Conservation (phyloP, 1,140 invertebrate genomes). For the Andrena cerasifolii region DNA sequence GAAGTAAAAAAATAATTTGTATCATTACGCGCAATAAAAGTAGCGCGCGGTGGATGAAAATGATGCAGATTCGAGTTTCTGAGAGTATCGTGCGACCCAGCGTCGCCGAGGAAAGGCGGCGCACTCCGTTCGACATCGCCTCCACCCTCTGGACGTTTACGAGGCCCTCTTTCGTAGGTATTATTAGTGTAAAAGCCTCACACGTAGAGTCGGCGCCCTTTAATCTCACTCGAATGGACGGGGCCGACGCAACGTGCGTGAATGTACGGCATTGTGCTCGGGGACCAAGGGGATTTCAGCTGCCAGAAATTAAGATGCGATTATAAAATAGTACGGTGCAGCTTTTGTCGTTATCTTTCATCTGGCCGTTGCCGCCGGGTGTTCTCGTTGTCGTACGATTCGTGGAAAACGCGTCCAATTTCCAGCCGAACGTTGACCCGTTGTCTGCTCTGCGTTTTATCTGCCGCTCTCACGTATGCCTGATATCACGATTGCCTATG, state of each 20-base stretch:
- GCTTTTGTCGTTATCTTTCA: slow-evolving; percentile 43
- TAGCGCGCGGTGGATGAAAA: not conserved
- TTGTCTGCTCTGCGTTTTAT: not conserved
- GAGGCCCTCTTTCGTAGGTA: slow-evolving; percentile 60
- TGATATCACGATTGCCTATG: too few relatives aligned
- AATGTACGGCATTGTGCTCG: slow-evolving; percentile 68
- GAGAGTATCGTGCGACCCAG: slow-evolving; percentile 3
- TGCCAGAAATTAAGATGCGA: slow-evolving; percentile 69
- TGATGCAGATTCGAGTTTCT: slow-evolving; percentile 1
- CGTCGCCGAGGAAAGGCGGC: slow-evolving; percentile 50
- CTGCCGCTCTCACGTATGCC: too few relatives aligned
- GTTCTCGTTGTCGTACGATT: not conserved
- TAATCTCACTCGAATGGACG: slow-evolving; percentile 65
- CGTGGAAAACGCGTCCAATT: too few relatives aligned
- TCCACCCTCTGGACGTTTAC: slow-evolving; percentile 50
- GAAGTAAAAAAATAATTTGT: too few relatives aligned
- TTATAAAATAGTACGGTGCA: slow-evolving; percentile 60
- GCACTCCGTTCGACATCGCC: slow-evolving; percentile 14
- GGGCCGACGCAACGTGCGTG: slow-evolving; percentile 57
- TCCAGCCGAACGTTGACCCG: too few relatives aligned
- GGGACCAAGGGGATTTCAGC: slow-evolving; percentile 51
- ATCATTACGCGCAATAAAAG: too few relatives aligned
- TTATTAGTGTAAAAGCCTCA: slow-evolving; percentile 74
- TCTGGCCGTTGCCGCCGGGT: not conserved
- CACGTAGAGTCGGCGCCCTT: slow-evolving; percentile 73